A percentile compares a stretch with the other conserved stretches of the same genome.
Evolutionary conservation across 2,888 invertebrate genomes (phyloP).

Genomic region (Lasioglossum pauxillum): DNA sequence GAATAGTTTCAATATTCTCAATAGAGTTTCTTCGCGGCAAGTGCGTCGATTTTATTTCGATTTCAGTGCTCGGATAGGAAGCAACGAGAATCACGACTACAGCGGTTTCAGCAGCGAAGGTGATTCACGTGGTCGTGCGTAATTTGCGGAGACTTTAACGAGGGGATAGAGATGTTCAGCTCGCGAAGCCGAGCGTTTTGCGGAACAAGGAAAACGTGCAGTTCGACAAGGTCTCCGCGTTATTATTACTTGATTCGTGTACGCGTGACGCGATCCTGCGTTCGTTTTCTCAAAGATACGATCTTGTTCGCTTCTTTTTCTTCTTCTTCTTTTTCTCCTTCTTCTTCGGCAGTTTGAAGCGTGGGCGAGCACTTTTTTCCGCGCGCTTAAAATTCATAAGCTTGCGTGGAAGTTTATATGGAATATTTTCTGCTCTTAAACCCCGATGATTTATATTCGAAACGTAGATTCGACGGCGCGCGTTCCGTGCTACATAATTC

Average conservation of each 20-base stretch:
- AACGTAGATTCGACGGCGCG: background rate
- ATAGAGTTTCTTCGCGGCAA: background rate
- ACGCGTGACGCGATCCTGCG: background rate
- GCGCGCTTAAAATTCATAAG: background rate
- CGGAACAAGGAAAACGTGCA: background rate
- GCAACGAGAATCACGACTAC: background rate
- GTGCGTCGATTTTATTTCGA: background rate
- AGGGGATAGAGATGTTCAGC: conserved; percentile 12
- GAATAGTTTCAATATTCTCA: background rate
- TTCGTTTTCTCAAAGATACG: background rate
- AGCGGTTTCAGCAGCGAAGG: background rate
- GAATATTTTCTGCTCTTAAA: background rate
- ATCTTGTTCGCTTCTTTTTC: background rate
- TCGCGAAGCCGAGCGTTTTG: background rate
- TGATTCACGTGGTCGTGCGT: background rate
- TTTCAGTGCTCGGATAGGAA: background rate
- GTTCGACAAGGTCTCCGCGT: conserved; percentile 4
- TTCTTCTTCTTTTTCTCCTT: background rate
- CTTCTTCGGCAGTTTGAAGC: background rate
- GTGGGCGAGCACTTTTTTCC: background rate
- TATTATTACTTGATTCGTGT: background rate
- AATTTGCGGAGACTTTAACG: conserved; percentile 26
- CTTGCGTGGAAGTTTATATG: background rate
- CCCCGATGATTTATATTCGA: background rate
- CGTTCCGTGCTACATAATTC: conserved; percentile 9